Conservation (phyloP, 2,888 invertebrate species). For the Cryptosula pallasiana region DNA sequence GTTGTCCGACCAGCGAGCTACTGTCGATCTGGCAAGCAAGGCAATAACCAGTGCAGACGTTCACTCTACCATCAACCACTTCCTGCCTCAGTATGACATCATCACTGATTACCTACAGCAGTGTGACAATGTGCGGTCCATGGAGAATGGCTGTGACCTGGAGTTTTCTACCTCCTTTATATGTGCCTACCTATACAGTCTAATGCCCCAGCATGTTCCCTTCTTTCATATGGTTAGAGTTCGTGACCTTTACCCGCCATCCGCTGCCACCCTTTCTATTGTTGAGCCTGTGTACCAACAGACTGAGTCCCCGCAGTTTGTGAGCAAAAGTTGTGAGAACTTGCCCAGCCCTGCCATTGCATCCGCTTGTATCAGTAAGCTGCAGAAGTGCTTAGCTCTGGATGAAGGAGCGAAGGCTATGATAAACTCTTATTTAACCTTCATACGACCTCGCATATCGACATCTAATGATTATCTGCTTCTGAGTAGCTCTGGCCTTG, state of each 20-base stretch:
- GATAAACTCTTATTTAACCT: not conserved
- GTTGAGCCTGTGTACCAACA: too few relatives aligned
- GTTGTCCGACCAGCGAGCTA: not conserved
- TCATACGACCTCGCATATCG: constrained; percentile 4
- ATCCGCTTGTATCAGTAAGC: constrained; percentile 10
- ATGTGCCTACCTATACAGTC: constrained; percentile 8
- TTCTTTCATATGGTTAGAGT: not conserved
- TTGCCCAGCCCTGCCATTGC: not conserved
- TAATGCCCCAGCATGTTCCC: not conserved
- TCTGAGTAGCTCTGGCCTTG: constrained; percentile 14
- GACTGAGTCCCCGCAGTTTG: not conserved
- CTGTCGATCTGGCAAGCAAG: not conserved
- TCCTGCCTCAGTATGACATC: constrained; percentile 17
- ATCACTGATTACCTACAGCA: not conserved
- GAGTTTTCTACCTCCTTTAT: constrained; percentile 21
- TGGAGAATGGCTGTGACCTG: constrained; percentile 22
- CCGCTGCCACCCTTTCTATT: not conserved
- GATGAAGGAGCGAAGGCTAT: constrained; percentile 4
- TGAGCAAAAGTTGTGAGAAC: not conserved
- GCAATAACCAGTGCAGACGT: constrained; percentile 2
- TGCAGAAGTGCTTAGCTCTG: constrained; percentile 4
- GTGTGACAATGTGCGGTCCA: not conserved
- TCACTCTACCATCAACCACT: not conserved
- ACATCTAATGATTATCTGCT: constrained; percentile 12
- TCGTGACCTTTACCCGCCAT: not conserved